phyloP scores from a whole-genome alignment of 1,140 invertebrate genomes.

The Zaprionus lachaisei region DNA sequence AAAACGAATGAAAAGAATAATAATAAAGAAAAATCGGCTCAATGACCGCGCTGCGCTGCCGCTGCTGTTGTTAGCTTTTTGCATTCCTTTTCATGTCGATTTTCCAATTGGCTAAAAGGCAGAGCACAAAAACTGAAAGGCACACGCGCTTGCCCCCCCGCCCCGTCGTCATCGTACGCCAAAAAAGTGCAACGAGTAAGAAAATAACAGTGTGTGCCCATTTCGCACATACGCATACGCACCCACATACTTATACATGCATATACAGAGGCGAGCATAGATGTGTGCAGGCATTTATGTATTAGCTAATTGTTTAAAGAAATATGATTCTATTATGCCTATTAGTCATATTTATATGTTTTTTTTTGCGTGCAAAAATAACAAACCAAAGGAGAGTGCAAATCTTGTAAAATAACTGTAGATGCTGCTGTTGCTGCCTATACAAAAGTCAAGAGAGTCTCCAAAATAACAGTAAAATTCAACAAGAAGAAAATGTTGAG shows the following conservation, averaged over 20 bases:
- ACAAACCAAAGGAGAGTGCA: slow-evolving; percentile 27
- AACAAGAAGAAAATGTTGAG: slow-evolving; percentile 62
- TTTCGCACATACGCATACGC: slow-evolving; percentile 42
- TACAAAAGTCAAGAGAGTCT: slow-evolving; percentile 45
- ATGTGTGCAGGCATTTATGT: slow-evolving; percentile 24
- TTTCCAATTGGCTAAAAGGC: slow-evolving; percentile 40
- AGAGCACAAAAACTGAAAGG: slow-evolving; percentile 39
- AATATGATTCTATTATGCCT: slow-evolving; percentile 12
- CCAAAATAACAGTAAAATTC: slow-evolving; percentile 73
- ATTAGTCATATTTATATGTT: slow-evolving; percentile 42
- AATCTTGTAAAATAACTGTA: slow-evolving; percentile 45
- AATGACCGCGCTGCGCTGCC: slow-evolving; percentile 35
- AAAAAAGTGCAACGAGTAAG: slow-evolving; percentile 67
- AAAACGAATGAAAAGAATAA: slow-evolving; percentile 24
- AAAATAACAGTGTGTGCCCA: slow-evolving; percentile 55
- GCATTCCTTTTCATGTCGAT: slow-evolving; percentile 40
- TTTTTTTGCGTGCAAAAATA: slow-evolving; percentile 38
- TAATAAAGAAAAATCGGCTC: slow-evolving; percentile 36
- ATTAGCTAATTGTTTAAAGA: slow-evolving; percentile 16
- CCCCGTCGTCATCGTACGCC: slow-evolving; percentile 10
- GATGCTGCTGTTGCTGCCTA: slow-evolving; percentile 31
- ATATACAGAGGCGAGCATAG: slow-evolving; percentile 2
- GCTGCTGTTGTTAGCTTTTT: slow-evolving; percentile 24
- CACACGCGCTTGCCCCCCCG: slow-evolving; percentile 31
- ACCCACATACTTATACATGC: slow-evolving; percentile 7